Evolutionary conservation across 2,888 invertebrate species (phyloP).

Genomic region (Pseudococcus jackbeardsleyi): DNA sequence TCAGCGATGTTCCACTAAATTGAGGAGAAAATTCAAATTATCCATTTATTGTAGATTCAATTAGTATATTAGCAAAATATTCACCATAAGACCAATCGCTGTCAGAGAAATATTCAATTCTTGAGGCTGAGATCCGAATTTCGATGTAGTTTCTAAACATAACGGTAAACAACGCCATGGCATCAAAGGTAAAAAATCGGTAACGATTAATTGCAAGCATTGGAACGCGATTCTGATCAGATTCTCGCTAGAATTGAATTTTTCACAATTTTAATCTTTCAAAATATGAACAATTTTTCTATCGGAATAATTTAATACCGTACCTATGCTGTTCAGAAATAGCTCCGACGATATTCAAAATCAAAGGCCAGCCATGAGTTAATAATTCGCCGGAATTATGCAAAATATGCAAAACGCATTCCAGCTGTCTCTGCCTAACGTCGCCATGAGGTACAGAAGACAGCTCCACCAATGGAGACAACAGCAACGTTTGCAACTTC

Average conservation of each 20-base stretch:
- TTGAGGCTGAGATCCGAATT: constrained; percentile 95
- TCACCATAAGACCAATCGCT: constrained; percentile 94
- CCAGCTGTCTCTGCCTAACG: constrained; percentile 93
- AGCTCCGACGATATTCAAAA: constrained; percentile 95
- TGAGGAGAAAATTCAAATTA: neutral
- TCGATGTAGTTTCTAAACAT: constrained; percentile 92
- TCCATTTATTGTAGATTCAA: no score
- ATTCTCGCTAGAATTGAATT: constrained; percentile 77
- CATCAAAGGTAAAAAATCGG: constrained; percentile 93
- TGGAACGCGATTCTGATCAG: constrained; percentile 95
- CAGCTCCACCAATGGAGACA: constrained; percentile 92
- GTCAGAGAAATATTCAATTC: constrained; percentile 98
- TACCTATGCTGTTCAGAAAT: constrained; percentile 93
- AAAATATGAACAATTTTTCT: neutral
- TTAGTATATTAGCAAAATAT: neutral
- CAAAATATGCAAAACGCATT: constrained; percentile 92
- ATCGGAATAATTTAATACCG: constrained; percentile 71
- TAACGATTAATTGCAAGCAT: constrained; percentile 93
- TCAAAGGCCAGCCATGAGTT: constrained; percentile 94
- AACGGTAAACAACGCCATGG: constrained; percentile 91
- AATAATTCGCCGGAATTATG: constrained; percentile 94
- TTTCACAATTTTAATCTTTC: neutral
- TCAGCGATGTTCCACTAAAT: constrained; percentile 97
- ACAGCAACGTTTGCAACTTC: constrained; percentile 86
- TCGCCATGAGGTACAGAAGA: constrained; percentile 92